Conservation (phyloP, 2,888 invertebrate species). For the Cantharis nigra region DNA sequence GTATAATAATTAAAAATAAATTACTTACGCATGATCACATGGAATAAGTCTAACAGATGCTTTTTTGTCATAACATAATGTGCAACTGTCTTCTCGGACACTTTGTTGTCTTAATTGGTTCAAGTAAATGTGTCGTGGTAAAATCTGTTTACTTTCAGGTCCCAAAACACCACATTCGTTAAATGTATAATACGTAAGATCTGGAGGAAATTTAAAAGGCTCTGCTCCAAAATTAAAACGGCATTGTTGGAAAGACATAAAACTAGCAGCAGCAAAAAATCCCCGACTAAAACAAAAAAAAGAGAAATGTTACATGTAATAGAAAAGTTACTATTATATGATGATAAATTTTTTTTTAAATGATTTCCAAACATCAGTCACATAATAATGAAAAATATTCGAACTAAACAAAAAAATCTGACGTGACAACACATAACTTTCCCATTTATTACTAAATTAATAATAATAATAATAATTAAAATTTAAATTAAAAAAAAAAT, state of each 20-base stretch:
- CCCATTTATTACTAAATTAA: too few relatives aligned
- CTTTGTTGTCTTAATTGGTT: constrained; percentile 74
- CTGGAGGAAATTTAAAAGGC: constrained; percentile 80
- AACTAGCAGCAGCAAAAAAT: constrained; percentile 93
- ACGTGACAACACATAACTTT: too few relatives aligned
- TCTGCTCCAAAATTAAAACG: constrained; percentile 88
- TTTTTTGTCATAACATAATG: constrained; percentile 81
- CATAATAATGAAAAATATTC: too few relatives aligned
- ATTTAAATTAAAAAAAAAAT: too few relatives aligned
- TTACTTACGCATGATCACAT: constrained; percentile 79
- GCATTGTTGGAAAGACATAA: constrained; percentile 96
- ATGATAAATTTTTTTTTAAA: too few relatives aligned
- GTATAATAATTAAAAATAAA: background rate
- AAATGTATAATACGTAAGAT: constrained; percentile 69
- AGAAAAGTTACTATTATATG: too few relatives aligned
- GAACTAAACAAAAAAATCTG: too few relatives aligned
- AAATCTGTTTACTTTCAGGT: constrained; percentile 75
- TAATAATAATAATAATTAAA: too few relatives aligned
- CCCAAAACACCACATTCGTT: constrained; percentile 77
- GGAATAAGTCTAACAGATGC: constrained; percentile 77
- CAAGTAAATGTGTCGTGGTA: constrained; percentile 81
- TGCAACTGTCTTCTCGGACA: constrained; percentile 83
- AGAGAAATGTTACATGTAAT: too few relatives aligned
- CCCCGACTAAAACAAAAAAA: constrained; percentile 65
- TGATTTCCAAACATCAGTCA: too few relatives aligned